A percentile compares a stretch with the other conserved stretches of the same genome.
These are phyloP conservation scores for Hermatobates lingyangjiaoensis DNA, from an alignment of 1,140 invertebrate genomes.

Conservation along the genomic window DNA sequence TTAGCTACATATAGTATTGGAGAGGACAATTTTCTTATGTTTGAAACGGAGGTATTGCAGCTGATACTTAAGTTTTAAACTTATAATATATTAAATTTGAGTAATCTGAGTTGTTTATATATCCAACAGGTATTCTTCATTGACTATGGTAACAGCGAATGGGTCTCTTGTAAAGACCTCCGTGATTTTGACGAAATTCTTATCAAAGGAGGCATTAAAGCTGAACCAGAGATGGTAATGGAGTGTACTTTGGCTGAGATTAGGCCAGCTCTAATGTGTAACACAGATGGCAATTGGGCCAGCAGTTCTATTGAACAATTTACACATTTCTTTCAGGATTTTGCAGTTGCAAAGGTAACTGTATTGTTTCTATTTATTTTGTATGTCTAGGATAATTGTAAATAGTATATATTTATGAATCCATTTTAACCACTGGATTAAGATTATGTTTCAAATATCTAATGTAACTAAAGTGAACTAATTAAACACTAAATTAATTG, in stretches of 20 bases:
- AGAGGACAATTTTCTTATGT: too few species aligned
- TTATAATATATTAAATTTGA: too few species aligned
- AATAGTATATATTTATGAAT: too few species aligned
- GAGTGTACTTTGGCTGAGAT: constrained; percentile 47
- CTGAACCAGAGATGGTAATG: constrained; percentile 36
- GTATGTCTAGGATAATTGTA: neutral
- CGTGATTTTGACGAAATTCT: constrained; percentile 7
- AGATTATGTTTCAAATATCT: too few species aligned
- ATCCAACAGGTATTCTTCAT: constrained; percentile 40
- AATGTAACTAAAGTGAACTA: too few species aligned
- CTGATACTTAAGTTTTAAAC: too few species aligned
- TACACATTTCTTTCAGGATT: constrained; percentile 18
- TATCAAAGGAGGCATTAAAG: constrained; percentile 8
- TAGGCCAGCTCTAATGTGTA: constrained; percentile 36
- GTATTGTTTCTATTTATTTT: constrained; percentile 4
- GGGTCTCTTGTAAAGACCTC: constrained; percentile 18
- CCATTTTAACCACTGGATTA: too few species aligned
- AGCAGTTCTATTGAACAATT: constrained; percentile 32
- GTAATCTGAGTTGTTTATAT: neutral
- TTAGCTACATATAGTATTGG: too few species aligned
- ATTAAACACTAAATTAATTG: too few species aligned
- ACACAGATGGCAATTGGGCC: constrained; percentile 37
- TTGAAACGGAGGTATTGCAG: too few species aligned
- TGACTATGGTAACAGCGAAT: constrained; percentile 49
- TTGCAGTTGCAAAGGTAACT: constrained; percentile 27